phyloP scores from a whole-genome alignment of 2,888 invertebrate species.

The Oxyscelio sp. region DNA sequence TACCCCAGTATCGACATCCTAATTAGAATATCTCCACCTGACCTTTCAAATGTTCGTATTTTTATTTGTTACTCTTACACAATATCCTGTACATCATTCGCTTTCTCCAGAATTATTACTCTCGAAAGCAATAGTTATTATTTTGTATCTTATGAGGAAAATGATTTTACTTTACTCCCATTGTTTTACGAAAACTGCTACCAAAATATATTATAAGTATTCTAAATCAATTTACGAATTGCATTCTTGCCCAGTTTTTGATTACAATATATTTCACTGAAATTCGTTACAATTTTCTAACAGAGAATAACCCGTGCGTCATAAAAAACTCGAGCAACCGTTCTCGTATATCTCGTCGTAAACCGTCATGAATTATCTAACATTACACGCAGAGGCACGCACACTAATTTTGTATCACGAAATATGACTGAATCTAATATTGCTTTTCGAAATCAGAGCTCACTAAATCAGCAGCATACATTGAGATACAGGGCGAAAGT shows the following conservation, averaged over 20 bases:
- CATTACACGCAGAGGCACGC: conserved; percentile 43
- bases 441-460: conserved; percentile 64
- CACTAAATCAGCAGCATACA: conserved; percentile 61
- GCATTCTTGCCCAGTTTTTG: neutral
- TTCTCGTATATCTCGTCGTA: conserved; percentile 21
- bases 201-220: too few relatives aligned
- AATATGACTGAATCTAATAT: conserved; percentile 66
- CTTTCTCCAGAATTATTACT: too few relatives aligned
- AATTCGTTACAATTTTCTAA: conserved; percentile 18
- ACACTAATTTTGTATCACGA: conserved; percentile 59
- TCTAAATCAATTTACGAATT: neutral
- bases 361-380: conserved; percentile 58
- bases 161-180: too few relatives aligned
- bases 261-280: conserved; percentile 9
- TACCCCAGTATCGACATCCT: too few relatives aligned
- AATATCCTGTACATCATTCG: too few relatives aligned
- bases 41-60: too few relatives aligned
- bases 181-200: too few relatives aligned
- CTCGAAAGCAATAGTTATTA: too few relatives aligned
- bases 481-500: conserved; percentile 52
- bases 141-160: too few relatives aligned
- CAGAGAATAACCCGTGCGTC: conserved; percentile 5
- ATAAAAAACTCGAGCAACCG: conserved; percentile 24
- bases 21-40: too few relatives aligned
- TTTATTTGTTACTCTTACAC: too few relatives aligned